Evolutionary conservation across 2,797 vertebrate genomes (phyloP).

Genomic region (Hypotaenidia philippensis): DNA sequence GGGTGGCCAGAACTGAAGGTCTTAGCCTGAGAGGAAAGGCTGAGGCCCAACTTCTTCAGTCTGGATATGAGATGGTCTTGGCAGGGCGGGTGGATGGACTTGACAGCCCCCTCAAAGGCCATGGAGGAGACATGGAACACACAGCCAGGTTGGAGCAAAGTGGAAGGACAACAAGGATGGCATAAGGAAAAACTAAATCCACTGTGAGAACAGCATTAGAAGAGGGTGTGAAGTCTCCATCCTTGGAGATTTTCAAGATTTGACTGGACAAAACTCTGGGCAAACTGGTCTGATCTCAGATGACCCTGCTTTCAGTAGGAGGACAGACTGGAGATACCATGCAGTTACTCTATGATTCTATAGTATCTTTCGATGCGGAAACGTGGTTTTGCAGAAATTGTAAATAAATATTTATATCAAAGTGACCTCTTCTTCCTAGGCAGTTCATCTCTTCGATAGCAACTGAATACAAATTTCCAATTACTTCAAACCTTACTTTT

Average conservation of each 20-base stretch:
- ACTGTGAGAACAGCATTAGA: neutral
- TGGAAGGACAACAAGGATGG: neutral
- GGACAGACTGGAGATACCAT: neutral
- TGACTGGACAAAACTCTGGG: neutral
- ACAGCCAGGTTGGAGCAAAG: neutral
- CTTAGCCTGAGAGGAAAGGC: neutral
- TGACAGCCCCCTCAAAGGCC: neutral
- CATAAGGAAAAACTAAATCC: neutral
- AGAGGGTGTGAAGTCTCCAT: neutral
- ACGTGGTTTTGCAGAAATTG: neutral
- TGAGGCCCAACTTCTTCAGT: neutral
- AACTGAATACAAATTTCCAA: neutral
- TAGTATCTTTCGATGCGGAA: neutral
- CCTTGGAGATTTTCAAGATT: neutral
- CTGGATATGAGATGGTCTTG: neutral
- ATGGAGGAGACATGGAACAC: neutral
- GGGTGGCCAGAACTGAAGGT: neutral
- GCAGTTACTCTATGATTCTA: neutral
- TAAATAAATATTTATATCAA: neutral
- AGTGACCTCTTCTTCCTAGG: neutral
- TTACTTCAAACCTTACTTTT: neutral
- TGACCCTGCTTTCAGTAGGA: neutral
- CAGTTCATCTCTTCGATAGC: neutral
- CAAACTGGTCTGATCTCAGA: neutral
- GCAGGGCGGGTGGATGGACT: neutral